Evolutionary conservation across 2,113 vertebrate genomes (phyloP).

Genomic region (Chloebia gouldiae): DNA sequence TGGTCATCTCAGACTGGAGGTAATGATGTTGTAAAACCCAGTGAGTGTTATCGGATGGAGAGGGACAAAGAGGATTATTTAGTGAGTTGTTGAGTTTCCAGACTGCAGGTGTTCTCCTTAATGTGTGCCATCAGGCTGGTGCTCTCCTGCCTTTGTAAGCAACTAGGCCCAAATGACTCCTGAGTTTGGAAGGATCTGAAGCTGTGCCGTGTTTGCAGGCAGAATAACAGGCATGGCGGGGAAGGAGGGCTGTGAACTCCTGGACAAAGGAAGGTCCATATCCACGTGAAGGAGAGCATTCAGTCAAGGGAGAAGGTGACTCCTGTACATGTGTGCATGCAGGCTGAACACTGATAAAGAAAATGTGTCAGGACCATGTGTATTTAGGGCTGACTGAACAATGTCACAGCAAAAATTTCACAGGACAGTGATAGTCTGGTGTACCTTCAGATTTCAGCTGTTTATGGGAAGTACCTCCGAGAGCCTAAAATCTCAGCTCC

Average conservation of each 20-base stretch:
- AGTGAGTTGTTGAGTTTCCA: neutral
- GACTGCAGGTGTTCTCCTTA: neutral
- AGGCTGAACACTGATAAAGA: neutral
- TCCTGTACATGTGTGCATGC: fast-evolving
- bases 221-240: neutral
- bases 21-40: neutral
- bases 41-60: neutral
- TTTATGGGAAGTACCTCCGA: neutral
- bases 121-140: neutral
- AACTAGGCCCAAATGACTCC: neutral
- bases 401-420: neutral
- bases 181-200: neutral
- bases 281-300: fast-evolving
- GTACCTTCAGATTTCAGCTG: neutral
- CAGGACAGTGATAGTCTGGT: neutral
- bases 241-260: neutral
- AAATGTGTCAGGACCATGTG: neutral
- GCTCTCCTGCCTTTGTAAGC: neutral
- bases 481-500: neutral
- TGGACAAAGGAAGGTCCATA: neutral
- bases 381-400: neutral
- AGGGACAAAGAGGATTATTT: neutral
- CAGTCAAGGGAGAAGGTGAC: neutral
- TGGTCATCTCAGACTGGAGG: neutral
- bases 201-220: neutral